Evolutionary conservation across 2,797 vertebrate genomes (phyloP).

Genomic region (Falco naumanni): DNA sequence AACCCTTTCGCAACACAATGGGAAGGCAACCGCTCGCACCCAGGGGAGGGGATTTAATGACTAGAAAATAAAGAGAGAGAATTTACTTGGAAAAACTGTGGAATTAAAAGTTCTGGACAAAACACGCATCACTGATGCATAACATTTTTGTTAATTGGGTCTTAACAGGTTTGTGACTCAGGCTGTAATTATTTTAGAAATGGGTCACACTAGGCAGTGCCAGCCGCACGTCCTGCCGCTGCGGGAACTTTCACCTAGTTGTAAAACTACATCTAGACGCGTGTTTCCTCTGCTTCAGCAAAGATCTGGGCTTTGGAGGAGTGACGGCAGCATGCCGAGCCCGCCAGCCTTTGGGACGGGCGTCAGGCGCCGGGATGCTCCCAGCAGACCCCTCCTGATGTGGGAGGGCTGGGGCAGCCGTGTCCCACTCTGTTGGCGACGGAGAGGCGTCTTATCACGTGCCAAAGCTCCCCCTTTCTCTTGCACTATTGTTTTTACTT

Average conservation of each 20-base stretch:
- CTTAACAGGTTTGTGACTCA: constrained; percentile 82
- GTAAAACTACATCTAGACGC: constrained; percentile 45
- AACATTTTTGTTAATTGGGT: constrained; percentile 83
- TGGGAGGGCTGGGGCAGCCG: not conserved
- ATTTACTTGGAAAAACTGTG: constrained; percentile 79
- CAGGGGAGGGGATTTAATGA: constrained; percentile 82
- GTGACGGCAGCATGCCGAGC: not conserved
- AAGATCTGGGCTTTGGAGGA: not conserved
- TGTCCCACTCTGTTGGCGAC: not conserved
- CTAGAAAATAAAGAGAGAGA: constrained; percentile 78
- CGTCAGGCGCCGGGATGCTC: not conserved
- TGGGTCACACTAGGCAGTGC: constrained; percentile 76
- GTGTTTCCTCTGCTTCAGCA: not conserved
- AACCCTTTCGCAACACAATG: constrained; percentile 75
- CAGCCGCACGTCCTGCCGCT: constrained; percentile 51
- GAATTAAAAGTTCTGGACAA: constrained; percentile 82
- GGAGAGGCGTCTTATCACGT: not conserved
- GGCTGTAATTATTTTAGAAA: constrained; percentile 77
- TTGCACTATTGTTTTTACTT: not conserved
- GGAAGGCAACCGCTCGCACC: constrained; percentile 72
- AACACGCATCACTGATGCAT: constrained; percentile 79
- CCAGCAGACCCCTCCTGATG: not conserved
- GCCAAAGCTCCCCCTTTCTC: not conserved
- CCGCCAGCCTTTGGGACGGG: not conserved
- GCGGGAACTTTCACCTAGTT: constrained; percentile 63